Percentiles rank a stretch among this genome's conserved stretches.
Evolutionary conservation across 2,113 vertebrate genomes (phyloP).

Genomic region (Sapayoa aenigma): DNA sequence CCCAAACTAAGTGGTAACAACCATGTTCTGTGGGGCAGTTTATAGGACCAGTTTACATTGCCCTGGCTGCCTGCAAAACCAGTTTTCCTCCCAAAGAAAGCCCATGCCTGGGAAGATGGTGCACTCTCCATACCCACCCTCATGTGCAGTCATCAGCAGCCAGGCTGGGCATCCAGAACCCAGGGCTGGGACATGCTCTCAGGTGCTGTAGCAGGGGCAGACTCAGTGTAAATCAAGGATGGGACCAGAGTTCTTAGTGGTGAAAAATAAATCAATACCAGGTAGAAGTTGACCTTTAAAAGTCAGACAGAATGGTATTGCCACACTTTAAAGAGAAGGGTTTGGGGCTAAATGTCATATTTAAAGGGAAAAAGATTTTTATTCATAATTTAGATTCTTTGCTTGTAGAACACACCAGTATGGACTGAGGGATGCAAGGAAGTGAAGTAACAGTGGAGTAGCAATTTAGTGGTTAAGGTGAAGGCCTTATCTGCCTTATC

Average conservation of each 20-base stretch:
- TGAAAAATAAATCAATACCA: constrained; percentile 2
- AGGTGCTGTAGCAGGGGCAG: not conserved
- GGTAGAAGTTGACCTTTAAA: constrained; percentile 4
- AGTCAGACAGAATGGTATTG: not conserved
- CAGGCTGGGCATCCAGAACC: not conserved
- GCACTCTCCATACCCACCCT: not conserved
- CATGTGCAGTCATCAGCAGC: not conserved
- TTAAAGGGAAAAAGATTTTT: not conserved
- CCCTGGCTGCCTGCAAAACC: not conserved
- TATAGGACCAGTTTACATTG: not conserved
- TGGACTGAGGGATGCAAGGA: not conserved
- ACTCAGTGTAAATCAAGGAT: not conserved
- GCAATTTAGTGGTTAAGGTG: not conserved
- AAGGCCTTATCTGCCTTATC: not conserved
- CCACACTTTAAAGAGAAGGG: not conserved
- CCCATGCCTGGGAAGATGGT: not conserved
- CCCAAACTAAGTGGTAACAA: not conserved
- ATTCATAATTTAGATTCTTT: not conserved
- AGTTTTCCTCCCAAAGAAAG: not conserved
- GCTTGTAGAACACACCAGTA: not conserved
- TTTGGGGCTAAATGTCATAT: not conserved
- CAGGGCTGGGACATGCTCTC: not conserved
- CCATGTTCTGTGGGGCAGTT: not conserved
- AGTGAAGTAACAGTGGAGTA: not conserved
- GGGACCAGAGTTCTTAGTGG: not conserved